These are phyloP conservation scores for Dicyrtoma fusca DNA, from an alignment of 2,888 invertebrate species.

Conservation along the genomic window DNA sequence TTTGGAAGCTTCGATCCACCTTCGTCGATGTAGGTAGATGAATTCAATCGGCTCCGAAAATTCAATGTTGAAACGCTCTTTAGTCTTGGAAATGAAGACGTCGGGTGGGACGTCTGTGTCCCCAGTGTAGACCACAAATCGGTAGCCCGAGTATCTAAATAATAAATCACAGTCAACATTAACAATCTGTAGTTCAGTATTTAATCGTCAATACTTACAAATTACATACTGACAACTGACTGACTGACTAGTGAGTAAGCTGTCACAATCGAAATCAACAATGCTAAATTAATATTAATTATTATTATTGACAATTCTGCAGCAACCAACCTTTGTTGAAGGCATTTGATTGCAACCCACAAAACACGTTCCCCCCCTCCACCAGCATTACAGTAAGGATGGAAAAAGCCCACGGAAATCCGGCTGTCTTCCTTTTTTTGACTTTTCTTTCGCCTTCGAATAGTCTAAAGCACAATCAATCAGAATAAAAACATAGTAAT, in stretches of 20 bases:
- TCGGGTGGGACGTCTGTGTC: conserved; percentile 77
- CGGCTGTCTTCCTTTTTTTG: conserved; percentile 49
- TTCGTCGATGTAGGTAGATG: conserved; percentile 73
- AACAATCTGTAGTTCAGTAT: no score
- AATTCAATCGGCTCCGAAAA: conserved; percentile 73
- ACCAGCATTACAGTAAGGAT: conserved; percentile 97
- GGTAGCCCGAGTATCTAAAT: conserved; percentile 71
- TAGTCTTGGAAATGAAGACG: conserved; percentile 77
- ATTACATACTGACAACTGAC: no score
- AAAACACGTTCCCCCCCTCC: conserved; percentile 97
- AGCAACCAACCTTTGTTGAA: conserved; percentile 68
- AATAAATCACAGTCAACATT: no score
- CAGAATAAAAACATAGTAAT: no score
- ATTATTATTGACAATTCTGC: no score
- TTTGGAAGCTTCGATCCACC: conserved; percentile 77
- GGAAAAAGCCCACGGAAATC: conserved; percentile 80
- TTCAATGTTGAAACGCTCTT: conserved; percentile 73
- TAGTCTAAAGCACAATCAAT: no score
- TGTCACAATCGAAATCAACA: no score
- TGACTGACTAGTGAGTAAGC: no score
- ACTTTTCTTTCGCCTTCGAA: conserved; percentile 11
- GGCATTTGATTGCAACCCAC: conserved; percentile 86
- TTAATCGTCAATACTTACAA: no score
- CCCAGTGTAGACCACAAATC: conserved; percentile 89
- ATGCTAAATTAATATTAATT: no score